Evolutionary conservation across 2,797 vertebrate species (phyloP), one percentile per base, ranked within the genome.

Genomic region (Pseudocheirus occidentalis): DNA sequence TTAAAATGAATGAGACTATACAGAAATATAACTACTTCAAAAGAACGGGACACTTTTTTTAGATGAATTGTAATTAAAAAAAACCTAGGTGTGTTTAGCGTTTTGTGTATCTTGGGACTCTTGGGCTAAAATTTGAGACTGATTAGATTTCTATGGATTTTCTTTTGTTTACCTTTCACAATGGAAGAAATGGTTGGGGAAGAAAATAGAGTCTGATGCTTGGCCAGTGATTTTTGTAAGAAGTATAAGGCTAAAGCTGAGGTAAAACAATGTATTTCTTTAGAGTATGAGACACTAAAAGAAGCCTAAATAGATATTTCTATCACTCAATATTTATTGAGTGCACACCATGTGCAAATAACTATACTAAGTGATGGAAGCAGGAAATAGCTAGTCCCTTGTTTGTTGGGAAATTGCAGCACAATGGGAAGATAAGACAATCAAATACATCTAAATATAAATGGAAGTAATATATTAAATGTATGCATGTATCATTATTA

Each of bases 331-430:
- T 73, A 73, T 73, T 73, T 73, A 73, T 73, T 73, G 66, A 40
- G 5, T 3, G 21, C 6, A 21, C 2, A 21, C 16, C n/a, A 40
- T 73, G n/a, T 21, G n/a, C 66, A 73, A 18, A 73, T 73, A 40
- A 40, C n/a, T 73, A 21, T 73, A 40, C n/a, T 73, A 40, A 18
- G n/a, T 73, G n/a, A 40, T 40, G 0, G n/a, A 73, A 40, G n/a
- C 1, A 40, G n/a, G 6, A 40, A 73, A 73, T 40, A 73, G n/a
- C 11, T 6, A 40, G 2, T 73, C 16, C 16, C 18, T 6, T 53
- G 40, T 62, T 93, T 92, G 21, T 56, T 94, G 73, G 40, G 55
- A 93, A 40, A 46, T 92, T 92, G 94, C 92, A 58, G n/a, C 29
- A 34, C 90, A 55, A 58, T 62, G 28, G 52, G 13, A 52, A 92